Evolutionary conservation across 2,113 vertebrate species (phyloP), one percentile per base, ranked within the genome.

Genomic region (Protobothrops flavoviridis): DNA sequence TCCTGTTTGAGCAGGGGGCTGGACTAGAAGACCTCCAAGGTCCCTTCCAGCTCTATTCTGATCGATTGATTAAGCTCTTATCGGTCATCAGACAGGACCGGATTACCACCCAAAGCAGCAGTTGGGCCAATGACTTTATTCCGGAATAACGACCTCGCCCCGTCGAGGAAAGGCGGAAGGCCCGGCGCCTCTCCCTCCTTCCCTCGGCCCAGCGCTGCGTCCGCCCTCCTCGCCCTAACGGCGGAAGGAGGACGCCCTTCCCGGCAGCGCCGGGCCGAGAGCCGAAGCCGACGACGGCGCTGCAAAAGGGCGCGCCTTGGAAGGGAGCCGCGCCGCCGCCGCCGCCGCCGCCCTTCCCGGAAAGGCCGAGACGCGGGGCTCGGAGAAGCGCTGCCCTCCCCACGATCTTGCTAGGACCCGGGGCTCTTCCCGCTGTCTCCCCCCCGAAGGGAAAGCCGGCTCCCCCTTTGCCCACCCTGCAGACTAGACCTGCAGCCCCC

Each of bases 391-490:
- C 5, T 3, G 3, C 9, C 20, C 23, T 11, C 21, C 29, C 8
- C 33, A 6, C 11, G 1, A 13, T 2, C 13, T 5, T 1, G 39
- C 5, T 8, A 43, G 39, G 7, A 45, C 10, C 10, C 39, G 12
- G 81, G 64, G 3, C 85, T 24, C 20, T 23, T 11, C 21, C 85
- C 20, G 11, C n/a, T 0, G 13, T 1, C 33, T 29, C 5, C 15
- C 5, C n/a, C 33, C n/a, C 12, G 0, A 74, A 4, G 64, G 1
- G 69, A 20, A 39, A 81, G 12, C 2, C 10, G 5, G 26, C 3
- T 4, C 33, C 33, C n/a, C 17, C 33, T 3, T 11, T 2, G 0
- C 13, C n/a, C 13, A 26, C 0, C 29, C 4, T 1, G 12, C 29
- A 0, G 5, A 12, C 13, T 74, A 17, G 64, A 33, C 2, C 64